Evolutionary conservation across 2,113 vertebrate species (phyloP), one percentile per base, ranked within the genome.

Genomic region (Cololabis saira): DNA sequence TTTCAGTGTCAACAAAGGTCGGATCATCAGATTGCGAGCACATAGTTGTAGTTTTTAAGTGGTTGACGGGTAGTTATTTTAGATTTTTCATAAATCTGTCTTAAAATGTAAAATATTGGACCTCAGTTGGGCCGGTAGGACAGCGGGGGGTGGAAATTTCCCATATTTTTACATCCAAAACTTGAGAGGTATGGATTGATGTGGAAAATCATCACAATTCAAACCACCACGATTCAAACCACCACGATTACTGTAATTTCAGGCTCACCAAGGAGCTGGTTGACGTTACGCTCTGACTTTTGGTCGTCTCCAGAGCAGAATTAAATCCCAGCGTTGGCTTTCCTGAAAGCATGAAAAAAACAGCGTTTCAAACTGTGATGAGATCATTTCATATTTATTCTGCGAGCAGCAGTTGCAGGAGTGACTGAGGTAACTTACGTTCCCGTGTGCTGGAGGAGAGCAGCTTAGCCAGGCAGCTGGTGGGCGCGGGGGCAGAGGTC

Each of bases 401-500:
- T 2, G 33, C 22, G 0, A 24, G 8, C 14, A 47, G 37, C 21
- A 37, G 24, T 22, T 45, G 18, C 4, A 42, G 2, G 45, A 41
- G 37, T 17, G 21, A 52, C 18, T 17, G 21, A 53, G 18, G 0
- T 1, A 61, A 86, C 91, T 83, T 71, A 93, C 92, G 82, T 61
- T 92, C 90, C 16, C 67, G 78, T 19, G 89, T 73, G 91, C 93
- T 88, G 74, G 94, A 56, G 12, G 91, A 94, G 42, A 96, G 93
- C 55, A 96, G 92, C 72, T 95, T 94, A 5, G 93, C 94, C 41
- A 95, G 90, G 85, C 94, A 94, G 74, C 93, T 91, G 3, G 85
- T 93, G 47, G 89, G 81, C 2, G 79, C 41, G 59, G 90, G 55
- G 12, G 73, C 49, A 19, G 24, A 51, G 15, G 83, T 56, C 0